Base-by-base conservation (phyloP, 1,140 invertebrate genomes). In the Papilio polyxenes region DNA sequence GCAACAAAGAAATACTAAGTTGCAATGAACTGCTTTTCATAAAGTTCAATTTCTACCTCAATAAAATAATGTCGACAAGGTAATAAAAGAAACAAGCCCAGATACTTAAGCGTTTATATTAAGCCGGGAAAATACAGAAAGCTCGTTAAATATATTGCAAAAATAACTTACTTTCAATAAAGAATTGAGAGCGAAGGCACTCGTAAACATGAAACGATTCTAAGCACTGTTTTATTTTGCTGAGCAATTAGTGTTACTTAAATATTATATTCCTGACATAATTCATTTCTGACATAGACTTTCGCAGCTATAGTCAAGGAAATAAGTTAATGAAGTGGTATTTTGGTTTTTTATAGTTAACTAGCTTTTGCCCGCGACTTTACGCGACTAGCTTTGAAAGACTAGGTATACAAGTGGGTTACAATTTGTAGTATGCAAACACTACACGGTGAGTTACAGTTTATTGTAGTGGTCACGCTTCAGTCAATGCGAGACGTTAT, bases 151-250 rank as follows among this genome's bases (percentile, higher is more conserved):
- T 15, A 37, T 65, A 23, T 65, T 31, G 62, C 23, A 72, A 37
- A 72, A 72, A 72, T 37, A 72, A 72, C 65, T 72, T 72, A 72
- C 65, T 15, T 72, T 72, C 13, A 72, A 72, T 72, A 72, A 72
- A 72, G 23, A 72, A 72, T 72, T 72, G 65, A 72, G 65, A 72
- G 65, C 65, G 5, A 40, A 72, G 31, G 65, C 23, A 72, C 3
- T 15, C 5, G 23, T 72, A 72, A 72, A 72, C 40, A 37, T 11
- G 65, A 72, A 72, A 72, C 37, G 20, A 11, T 72, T 40, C 13
- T 6, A 5, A 20, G n/a, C 31, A 20, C 37, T 72, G 15, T 37
- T 37, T 23, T 65, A 37, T 72, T 72, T 72, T 40, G 23, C 65
- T 17, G 9, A 15, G 65, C 15, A 37, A 37, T 72, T 72, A 72